phyloP scores from a whole-genome alignment of 2,888 invertebrate species.

The Eulithis prunata region DNA sequence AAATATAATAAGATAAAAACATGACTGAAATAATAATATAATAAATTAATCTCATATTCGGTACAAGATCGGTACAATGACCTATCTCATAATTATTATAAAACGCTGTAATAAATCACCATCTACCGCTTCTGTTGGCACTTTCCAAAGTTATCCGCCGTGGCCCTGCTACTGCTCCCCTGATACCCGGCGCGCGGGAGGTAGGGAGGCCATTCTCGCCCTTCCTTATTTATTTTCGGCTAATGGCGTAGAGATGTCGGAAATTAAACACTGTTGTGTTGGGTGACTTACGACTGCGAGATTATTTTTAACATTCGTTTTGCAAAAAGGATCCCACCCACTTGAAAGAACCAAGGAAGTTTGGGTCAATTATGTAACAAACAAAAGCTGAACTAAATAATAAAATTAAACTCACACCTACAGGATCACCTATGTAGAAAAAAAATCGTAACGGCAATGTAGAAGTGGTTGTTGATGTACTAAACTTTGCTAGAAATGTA shows the following conservation, averaged over 20 bases:
- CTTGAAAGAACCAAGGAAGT: background rate
- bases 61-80: conserved; percentile 52
- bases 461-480: no score
- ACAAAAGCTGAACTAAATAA: background rate
- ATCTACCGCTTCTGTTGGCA: conserved; percentile 78
- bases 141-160: conserved; percentile 74
- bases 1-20: background rate
- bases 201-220: conserved; percentile 60
- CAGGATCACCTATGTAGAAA: no score
- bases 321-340: background rate
- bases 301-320: conserved; percentile 12
- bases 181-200: conserved; percentile 17
- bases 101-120: conserved; percentile 81
- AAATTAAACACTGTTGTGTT: conserved; percentile 71
- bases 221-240: conserved; percentile 74
- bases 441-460: no score
- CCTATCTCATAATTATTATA: conserved; percentile 74
- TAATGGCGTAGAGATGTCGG: conserved; percentile 70
- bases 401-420: no score
- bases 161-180: conserved; percentile 25
- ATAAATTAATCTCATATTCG: background rate
- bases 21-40: background rate
- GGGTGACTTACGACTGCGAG: conserved; percentile 43
- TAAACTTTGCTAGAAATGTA: no score
- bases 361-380: conserved; percentile 1